These are phyloP conservation scores for Phyllotis vaccarum DNA, from an alignment of 2,797 vertebrate genomes.

Conservation along the genomic window DNA sequence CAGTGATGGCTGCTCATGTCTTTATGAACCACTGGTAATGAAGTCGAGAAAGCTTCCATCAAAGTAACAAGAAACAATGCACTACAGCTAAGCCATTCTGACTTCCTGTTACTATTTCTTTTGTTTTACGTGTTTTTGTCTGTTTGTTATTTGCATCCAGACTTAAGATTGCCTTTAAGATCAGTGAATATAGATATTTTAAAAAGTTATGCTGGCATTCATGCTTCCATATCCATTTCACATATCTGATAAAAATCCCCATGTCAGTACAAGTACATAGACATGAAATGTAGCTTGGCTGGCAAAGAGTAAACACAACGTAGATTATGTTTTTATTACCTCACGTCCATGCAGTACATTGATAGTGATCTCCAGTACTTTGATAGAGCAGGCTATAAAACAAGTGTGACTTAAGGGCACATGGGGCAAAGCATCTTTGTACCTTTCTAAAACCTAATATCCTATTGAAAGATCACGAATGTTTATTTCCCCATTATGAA, in stretches of 20 bases:
- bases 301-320: constrained; percentile 34
- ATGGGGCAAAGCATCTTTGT: not conserved
- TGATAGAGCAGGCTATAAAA: not conserved
- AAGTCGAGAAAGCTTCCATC: not conserved
- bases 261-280: not conserved
- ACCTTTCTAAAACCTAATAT: not conserved
- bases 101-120: not conserved
- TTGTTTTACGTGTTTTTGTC: not conserved
- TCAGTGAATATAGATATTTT: not conserved
- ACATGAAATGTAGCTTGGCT: constrained; percentile 59
- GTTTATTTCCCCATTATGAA: not conserved
- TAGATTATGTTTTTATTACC: constrained; percentile 69
- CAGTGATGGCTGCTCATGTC: not conserved
- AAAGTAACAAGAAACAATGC: not conserved
- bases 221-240: not conserved
- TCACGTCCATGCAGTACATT: not conserved
- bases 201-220: not conserved
- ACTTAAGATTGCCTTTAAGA: not conserved
- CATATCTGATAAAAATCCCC: constrained; percentile 28
- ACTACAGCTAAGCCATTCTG: too few species aligned
- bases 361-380: not conserved
- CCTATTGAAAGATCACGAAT: not conserved
- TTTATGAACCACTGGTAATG: not conserved
- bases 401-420: not conserved
- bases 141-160: not conserved